phyloP scores from a whole-genome alignment of 1,140 invertebrate genomes.

The Acromyrmex echinatior region DNA sequence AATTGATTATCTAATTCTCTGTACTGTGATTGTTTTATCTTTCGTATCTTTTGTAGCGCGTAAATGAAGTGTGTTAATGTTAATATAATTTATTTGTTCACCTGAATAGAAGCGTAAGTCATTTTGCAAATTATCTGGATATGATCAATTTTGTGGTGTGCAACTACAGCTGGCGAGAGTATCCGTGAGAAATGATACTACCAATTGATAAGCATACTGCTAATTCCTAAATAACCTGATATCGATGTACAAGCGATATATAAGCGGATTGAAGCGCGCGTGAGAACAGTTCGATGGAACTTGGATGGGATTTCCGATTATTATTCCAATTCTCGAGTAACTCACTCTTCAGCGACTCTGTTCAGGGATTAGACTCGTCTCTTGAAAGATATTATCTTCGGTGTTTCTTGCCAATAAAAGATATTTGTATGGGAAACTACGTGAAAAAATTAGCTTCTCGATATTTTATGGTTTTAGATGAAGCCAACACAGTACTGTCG shows the following conservation, averaged over 20 bases:
- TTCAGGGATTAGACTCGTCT: conserved; percentile 43
- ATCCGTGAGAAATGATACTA: conserved; percentile 15
- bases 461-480: background rate
- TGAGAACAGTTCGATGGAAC: conserved; percentile 56
- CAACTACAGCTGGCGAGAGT: background rate
- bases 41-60: too few relatives aligned
- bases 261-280: conserved; percentile 29
- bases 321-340: conserved; percentile 63
- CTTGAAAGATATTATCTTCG: conserved; percentile 50
- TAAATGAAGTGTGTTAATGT: background rate
- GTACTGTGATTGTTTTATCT: background rate
- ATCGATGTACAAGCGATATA: conserved; percentile 10
- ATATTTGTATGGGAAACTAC: background rate
- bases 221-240: conserved; percentile 38
- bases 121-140: conserved; percentile 41
- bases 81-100: background rate
- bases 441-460: background rate
- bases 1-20: background rate
- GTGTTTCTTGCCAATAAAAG: conserved; percentile 25
- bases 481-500: background rate
- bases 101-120: background rate
- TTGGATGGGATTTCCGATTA: conserved; percentile 66
- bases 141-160: conserved; percentile 22
- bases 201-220: conserved; percentile 45
- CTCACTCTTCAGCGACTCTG: conserved; percentile 25